Percentiles rank a stretch among this genome's conserved stretches.
Evolutionary conservation across 2,797 vertebrate genomes (phyloP).

Genomic region (Sternarchorhynchus goeldii): DNA sequence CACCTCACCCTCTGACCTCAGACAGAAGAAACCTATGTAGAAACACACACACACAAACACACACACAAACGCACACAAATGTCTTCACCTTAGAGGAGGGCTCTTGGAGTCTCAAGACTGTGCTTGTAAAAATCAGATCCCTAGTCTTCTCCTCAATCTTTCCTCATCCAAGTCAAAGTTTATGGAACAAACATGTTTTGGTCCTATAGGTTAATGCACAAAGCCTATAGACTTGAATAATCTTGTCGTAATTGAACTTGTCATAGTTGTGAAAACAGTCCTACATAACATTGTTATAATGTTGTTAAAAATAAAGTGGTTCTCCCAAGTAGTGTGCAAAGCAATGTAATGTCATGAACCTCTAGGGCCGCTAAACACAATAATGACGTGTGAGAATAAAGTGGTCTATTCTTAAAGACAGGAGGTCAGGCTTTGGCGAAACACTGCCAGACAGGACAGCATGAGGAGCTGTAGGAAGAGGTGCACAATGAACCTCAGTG

Average conservation of each 20-base stretch:
- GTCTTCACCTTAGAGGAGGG: conserved; percentile 17
- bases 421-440: conserved; percentile 37
- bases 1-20: conserved; percentile 37
- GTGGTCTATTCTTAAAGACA: conserved; percentile 45
- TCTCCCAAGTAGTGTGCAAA: neutral
- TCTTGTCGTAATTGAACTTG: neutral
- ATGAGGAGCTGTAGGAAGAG: conserved; percentile 51
- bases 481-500: conserved; percentile 66
- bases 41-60: conserved; percentile 10
- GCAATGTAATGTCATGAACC: conserved; percentile 24
- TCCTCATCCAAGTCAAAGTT: neutral
- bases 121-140: conserved; percentile 1
- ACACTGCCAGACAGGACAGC: conserved; percentile 17
- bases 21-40: conserved; percentile 12
- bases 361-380: conserved; percentile 17
- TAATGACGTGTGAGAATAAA: conserved; percentile 20
- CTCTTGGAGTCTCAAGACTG: conserved; percentile 2
- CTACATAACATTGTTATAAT: neutral
- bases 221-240: neutral
- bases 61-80: neutral
- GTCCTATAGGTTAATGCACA: neutral
- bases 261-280: neutral
- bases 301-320: neutral
- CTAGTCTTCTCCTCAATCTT: neutral
- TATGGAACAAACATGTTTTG: neutral